Evolutionary conservation across 2,888 invertebrate genomes (phyloP).

Genomic region (Pandemis cinnamomeana): DNA sequence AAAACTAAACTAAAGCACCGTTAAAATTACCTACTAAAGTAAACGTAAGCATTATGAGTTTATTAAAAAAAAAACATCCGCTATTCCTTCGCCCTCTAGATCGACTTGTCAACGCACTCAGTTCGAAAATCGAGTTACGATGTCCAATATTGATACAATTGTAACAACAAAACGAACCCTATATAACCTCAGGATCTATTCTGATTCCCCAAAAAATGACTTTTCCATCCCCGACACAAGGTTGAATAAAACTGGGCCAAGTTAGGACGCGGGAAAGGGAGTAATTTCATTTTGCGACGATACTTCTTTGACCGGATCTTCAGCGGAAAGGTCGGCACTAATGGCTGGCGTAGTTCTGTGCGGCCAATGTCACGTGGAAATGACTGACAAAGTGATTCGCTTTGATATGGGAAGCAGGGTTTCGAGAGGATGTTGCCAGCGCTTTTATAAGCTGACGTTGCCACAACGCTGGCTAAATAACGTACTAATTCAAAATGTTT

Average conservation of each 20-base stretch:
- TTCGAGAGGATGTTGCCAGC: neutral
- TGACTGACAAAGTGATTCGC: constrained; percentile 22
- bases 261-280: constrained; percentile 54
- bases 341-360: constrained; percentile 26
- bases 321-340: constrained; percentile 46
- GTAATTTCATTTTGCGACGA: constrained; percentile 67
- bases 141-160: constrained; percentile 80
- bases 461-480: neutral
- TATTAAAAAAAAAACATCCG: constrained; percentile 40
- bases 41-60: no score
- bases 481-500: no score
- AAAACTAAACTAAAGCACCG: no score
- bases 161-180: constrained; percentile 71
- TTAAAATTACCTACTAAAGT: no score
- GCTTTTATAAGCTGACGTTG: neutral
- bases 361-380: constrained; percentile 21
- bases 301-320: constrained; percentile 54
- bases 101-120: constrained; percentile 63
- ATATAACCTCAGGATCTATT: constrained; percentile 53
- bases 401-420: constrained; percentile 13
- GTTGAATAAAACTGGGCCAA: constrained; percentile 4
- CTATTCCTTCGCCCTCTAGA: constrained; percentile 58
- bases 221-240: constrained; percentile 6
- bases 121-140: constrained; percentile 73
- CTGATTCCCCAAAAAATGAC: constrained; percentile 17